phyloP scores from a whole-genome alignment of 2,113 vertebrate genomes.

The Eulemur rufifrons region DNA sequence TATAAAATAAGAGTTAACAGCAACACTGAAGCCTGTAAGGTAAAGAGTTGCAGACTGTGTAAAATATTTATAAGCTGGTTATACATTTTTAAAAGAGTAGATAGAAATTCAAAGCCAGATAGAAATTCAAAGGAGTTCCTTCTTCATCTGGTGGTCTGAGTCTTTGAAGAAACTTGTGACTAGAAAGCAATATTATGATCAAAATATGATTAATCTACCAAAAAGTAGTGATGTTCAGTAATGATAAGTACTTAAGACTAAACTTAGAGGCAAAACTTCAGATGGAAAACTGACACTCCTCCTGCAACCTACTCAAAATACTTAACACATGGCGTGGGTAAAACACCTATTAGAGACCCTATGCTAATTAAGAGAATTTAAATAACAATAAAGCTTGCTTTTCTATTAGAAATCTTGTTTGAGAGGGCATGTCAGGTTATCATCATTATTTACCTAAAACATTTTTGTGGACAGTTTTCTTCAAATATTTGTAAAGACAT shows the following conservation, averaged over 20 bases:
- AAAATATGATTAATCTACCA: slow-evolving; percentile 80
- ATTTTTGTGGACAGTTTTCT: neutral
- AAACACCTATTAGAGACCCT: neutral
- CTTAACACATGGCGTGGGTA: neutral
- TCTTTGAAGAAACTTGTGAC: slow-evolving; percentile 83
- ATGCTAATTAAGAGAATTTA: neutral
- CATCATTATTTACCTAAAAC: neutral
- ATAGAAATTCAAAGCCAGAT: slow-evolving; percentile 86
- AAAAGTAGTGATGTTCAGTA: slow-evolving; percentile 66
- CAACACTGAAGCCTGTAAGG: slow-evolving; percentile 76
- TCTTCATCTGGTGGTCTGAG: slow-evolving; percentile 80
- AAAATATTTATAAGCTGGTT: slow-evolving; percentile 87
- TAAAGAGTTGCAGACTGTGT: slow-evolving; percentile 83
- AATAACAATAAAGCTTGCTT: neutral
- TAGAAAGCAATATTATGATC: slow-evolving; percentile 83
- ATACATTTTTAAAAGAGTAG: slow-evolving; percentile 89
- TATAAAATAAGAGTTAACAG: slow-evolving; percentile 75
- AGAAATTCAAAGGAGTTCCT: slow-evolving; percentile 85
- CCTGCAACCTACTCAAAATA: neutral
- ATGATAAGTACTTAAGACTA: slow-evolving; percentile 60
- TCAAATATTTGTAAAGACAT: neutral
- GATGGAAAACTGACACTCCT: slow-evolving; percentile 38
- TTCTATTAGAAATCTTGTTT: neutral
- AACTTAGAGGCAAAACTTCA: slow-evolving; percentile 53
- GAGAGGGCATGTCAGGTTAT: neutral